phyloP scores from a whole-genome alignment of 2,888 invertebrate species.

The Volucella inflata region DNA sequence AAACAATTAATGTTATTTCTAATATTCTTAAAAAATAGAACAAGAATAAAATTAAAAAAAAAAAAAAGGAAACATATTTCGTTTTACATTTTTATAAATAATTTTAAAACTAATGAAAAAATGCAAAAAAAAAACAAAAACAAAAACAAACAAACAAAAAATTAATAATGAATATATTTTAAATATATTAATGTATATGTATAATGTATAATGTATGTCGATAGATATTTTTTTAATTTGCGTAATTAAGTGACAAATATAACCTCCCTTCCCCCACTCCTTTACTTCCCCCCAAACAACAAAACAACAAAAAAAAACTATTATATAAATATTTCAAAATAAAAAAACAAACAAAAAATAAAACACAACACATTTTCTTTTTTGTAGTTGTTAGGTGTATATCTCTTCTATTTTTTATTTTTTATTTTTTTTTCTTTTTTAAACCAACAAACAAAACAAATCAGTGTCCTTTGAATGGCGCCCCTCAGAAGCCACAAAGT shows the following conservation, averaged over 20 bases:
- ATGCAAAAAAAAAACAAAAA: conserved; percentile 11
- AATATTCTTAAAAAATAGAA: conserved; percentile 44
- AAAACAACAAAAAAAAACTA: conserved; percentile 25
- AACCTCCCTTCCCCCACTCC: neutral
- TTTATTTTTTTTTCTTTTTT: neutral
- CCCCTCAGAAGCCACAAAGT: too few relatives aligned
- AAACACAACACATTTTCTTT: conserved; percentile 12
- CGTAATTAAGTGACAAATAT: conserved; percentile 36
- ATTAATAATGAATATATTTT: conserved; percentile 60
- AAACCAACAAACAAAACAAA: too few relatives aligned
- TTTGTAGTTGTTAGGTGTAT: conserved; percentile 26
- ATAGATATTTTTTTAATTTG: conserved; percentile 73
- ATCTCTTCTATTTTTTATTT: conserved; percentile 24
- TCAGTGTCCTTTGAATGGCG: too few relatives aligned
- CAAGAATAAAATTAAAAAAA: conserved; percentile 8
- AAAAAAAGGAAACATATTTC: conserved; percentile 54
- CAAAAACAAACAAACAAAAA: conserved; percentile 14
- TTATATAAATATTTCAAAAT: conserved; percentile 35
- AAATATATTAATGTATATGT: conserved; percentile 58
- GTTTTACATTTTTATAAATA: conserved; percentile 72
- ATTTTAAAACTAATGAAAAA: conserved; percentile 30
- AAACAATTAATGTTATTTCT: conserved; percentile 41
- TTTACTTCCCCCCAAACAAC: neutral
- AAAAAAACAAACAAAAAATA: conserved; percentile 12
- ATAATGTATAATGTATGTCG: conserved; percentile 65